Evolutionary conservation across 2,113 vertebrate genomes (phyloP), one percentile per base, ranked within the genome.

Genomic region (Burhinus oedicnemus): DNA sequence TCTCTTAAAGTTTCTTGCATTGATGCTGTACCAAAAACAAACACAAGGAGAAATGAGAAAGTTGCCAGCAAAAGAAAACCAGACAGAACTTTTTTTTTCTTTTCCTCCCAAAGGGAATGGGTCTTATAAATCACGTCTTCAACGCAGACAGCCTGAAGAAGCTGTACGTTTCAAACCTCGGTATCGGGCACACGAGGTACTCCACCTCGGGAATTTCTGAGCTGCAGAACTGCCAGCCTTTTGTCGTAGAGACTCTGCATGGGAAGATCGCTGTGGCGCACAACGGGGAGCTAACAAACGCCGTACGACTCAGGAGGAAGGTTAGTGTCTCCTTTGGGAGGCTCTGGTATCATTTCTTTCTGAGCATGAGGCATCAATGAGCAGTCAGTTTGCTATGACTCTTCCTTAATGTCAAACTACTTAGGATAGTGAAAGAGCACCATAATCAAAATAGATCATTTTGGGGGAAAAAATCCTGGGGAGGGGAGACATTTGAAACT

Each of bases 191-290:
- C 97, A 99, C 99, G 0, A 99, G 99, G 69, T 99, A 99, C 34
- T 99, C 99, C 72, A 99, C 99, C 6, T 99, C 99, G 0, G 99
- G 99, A 64, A 99, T 98, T 80, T 99, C 99, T 8, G 99, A 99
- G 95, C 98, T 99, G 96, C 99, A 99, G 98, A 99, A 99, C 96
- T 99, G 99, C 96, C 99, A 99, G 96, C 99, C 99, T 21, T 99
- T 99, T 92, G 99, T 99, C 14, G 99, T 99, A 79, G 99, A 99
- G 91, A 99, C 99, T 5, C 98, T 99, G 86, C 99, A 99, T 23
- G 99, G 99, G 78, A 99, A 99, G 98, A 99, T 99, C 1, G 99
- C 99, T 15, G 99, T 99, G 42, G 99, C 99, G 1, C 99, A 99
- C 98, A 99, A 99, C 2, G 99, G 99, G 18, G 99, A 99, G 96